phyloP scores from a whole-genome alignment of 53 echinoderm and acorn worm species.

The Echinometra lucunter region DNA sequence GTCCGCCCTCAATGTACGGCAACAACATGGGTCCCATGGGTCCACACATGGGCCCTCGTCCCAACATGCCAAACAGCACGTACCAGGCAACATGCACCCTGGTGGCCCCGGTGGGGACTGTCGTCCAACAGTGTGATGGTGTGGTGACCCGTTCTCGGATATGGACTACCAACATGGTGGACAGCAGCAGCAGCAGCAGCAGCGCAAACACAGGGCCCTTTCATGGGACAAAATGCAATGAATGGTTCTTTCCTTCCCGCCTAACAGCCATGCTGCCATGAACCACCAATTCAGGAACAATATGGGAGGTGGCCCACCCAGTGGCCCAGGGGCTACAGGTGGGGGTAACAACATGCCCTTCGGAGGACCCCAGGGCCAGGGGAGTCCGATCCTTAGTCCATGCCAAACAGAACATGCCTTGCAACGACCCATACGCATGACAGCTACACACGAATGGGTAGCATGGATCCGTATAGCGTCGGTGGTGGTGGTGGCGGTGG shows the following conservation, averaged over 20 bases:
- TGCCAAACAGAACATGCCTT: conserved; percentile 75
- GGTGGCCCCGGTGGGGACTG: conserved; percentile 60
- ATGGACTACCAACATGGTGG: conserved; percentile 72
- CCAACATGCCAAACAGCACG: conserved; percentile 77
- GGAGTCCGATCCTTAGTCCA: conserved; percentile 64
- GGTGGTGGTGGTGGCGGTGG: conserved; percentile 42
- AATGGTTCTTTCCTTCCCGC: conserved; percentile 68
- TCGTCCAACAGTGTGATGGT: conserved; percentile 90
- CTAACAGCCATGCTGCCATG: conserved; percentile 58
- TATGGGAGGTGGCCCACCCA: conserved; percentile 45
- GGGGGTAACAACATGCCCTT: conserved; percentile 21
- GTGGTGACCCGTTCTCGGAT: conserved; percentile 93
- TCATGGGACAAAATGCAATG: conserved; percentile 63
- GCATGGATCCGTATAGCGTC: conserved; percentile 67
- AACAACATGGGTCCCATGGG: conserved; percentile 85
- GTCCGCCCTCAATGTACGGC: conserved; percentile 76
- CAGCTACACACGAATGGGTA: conserved; percentile 67
- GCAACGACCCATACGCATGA: conserved; percentile 69
- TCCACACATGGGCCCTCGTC: conserved; percentile 63
- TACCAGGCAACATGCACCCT: conserved; percentile 89
- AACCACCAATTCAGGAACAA: conserved; percentile 67
- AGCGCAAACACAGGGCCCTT: conserved; percentile 2
- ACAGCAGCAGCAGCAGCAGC: conserved; percentile 68
- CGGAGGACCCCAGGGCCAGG: conserved; percentile 50
- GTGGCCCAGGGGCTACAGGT: neutral